Base-by-base conservation (phyloP, 2,888 invertebrate species). In the Odontocolon sp. region DNA sequence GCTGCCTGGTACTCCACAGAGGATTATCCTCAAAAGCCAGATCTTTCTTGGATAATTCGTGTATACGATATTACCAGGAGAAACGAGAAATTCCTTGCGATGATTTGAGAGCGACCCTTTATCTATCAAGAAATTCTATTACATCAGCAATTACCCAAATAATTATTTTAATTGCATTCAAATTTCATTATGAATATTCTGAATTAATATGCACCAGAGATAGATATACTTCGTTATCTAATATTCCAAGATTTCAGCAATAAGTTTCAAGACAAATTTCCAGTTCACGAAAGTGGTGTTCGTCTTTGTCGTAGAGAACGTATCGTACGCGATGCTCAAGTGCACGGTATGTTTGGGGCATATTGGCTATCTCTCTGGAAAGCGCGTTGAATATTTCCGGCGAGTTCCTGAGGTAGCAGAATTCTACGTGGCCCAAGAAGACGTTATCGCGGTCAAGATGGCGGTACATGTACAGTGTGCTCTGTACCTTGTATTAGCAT, bases 401-500 rank as follows among this genome's bases (percentile, higher is more conserved):
- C 72, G 81, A 57, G 79, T 31, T 59, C 61, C 50, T 54, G 14
- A 45, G 40, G 4, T 40, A 21, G 42, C 18, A 14, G 21, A 28
- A 11, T 8, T 23, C 8, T 38, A 18, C 47, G 57, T 59, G 61
- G 66, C 6, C 73, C 57, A 50, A 61, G 77, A 72, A 79, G 83
- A 76, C 84, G 83, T 83, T 86, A 87, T 87, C 86, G 80, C 82
- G 85, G 87, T 86, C 84, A 86, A 87, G 84, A 86, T 85, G 85
- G 86, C 83, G 82, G 79, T 74, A 76, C 74, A 77, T 79, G 82
- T 75, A 84, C 87, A 87, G 86, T 84, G 88, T 87, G 85, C 85
- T 88, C 78, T n/a, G n/a, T 82, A 83, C 87, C 86, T 86, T 87
- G 83, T 86, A 88, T 88, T 89, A 88, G 88, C 89, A 88, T 88